Percentiles rank a stretch among this genome's conserved stretches.
Evolutionary conservation across 2,113 vertebrate species (phyloP).

Genomic region (Ictalurus furcatus): DNA sequence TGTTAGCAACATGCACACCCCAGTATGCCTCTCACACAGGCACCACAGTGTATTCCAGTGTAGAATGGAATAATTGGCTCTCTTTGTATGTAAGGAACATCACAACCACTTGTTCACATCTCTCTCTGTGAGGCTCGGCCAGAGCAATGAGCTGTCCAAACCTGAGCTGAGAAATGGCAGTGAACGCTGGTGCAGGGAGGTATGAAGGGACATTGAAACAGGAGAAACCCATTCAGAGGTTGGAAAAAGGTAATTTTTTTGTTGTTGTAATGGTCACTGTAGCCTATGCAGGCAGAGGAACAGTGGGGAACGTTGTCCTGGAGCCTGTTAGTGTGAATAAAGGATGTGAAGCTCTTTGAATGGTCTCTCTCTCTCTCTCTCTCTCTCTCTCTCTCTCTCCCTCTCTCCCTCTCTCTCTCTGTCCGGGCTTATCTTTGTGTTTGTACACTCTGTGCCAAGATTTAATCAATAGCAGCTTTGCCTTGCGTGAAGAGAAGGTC

Average conservation of each 20-base stretch:
- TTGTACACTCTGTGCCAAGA: constrained; percentile 79
- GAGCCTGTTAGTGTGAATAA: constrained; percentile 59
- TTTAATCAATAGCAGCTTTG: constrained; percentile 78
- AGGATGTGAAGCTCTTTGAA: constrained; percentile 48
- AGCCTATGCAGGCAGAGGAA: constrained; percentile 38
- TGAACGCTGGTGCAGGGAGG: constrained; percentile 8
- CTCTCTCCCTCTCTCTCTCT: constrained; percentile 44
- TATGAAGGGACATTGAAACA: constrained; percentile 8
- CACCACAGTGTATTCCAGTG: neutral
- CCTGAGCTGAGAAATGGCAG: constrained; percentile 37
- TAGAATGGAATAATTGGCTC: constrained; percentile 53
- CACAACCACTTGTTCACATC: constrained; percentile 39
- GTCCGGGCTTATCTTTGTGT: constrained; percentile 73
- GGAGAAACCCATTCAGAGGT: constrained; percentile 6
- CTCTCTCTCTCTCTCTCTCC: constrained; percentile 37
- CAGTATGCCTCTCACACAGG: neutral
- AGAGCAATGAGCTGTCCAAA: constrained; percentile 9
- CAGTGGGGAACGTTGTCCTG: constrained; percentile 55
- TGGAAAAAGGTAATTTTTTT: constrained; percentile 46
- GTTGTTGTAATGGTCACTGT: constrained; percentile 54
- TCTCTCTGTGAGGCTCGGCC: constrained; percentile 30
- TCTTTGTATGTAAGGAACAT: constrained; percentile 30
- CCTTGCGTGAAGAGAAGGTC: constrained; percentile 78
- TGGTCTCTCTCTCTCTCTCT: constrained; percentile 29
- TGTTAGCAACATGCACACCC: neutral